These are phyloP conservation scores for Palythoa caribaeorum DNA, from an alignment of 92 coral and sea anemone genomes.

Conservation along the genomic window DNA sequence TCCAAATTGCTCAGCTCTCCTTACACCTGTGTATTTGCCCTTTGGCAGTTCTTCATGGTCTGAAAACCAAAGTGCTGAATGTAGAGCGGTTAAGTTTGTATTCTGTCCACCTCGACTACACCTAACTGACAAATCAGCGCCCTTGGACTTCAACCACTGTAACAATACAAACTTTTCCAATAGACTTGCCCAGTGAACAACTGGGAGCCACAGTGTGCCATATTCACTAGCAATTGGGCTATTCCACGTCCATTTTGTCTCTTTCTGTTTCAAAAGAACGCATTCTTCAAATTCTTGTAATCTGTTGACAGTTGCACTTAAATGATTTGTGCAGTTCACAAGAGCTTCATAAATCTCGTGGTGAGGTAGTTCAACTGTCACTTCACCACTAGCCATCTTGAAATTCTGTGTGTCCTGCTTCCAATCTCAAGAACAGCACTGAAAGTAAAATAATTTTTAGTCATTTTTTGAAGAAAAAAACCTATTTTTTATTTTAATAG, in stretches of 20 bases:
- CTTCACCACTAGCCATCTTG: background rate
- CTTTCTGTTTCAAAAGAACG: background rate
- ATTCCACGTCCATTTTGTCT: background rate
- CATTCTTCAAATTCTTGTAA: background rate
- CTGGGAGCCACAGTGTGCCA: slow-evolving; percentile 26
- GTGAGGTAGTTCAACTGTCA: slow-evolving; percentile 10
- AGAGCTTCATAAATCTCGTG: slow-evolving; percentile 32
- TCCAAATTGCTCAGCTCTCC: slow-evolving; percentile 35
- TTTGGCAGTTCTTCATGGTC: slow-evolving; percentile 30
- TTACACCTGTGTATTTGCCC: background rate
- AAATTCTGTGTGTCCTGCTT: background rate
- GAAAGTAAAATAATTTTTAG: background rate
- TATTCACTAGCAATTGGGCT: slow-evolving; percentile 27
- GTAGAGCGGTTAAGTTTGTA: slow-evolving; percentile 12
- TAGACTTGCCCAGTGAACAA: slow-evolving; percentile 38
- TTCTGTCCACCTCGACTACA: background rate
- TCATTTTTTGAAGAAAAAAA: no score
- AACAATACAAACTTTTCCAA: slow-evolving; percentile 14
- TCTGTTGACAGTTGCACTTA: background rate
- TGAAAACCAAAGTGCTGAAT: slow-evolving; percentile 27
- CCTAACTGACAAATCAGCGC: slow-evolving; percentile 17
- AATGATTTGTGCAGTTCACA: slow-evolving; percentile 18
- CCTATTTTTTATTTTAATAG: no score
- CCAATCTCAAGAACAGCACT: background rate
- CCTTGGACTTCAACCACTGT: slow-evolving; percentile 9